phyloP scores from a whole-genome alignment of 2,113 vertebrate species.

The Melanotaenia duboulayi region DNA sequence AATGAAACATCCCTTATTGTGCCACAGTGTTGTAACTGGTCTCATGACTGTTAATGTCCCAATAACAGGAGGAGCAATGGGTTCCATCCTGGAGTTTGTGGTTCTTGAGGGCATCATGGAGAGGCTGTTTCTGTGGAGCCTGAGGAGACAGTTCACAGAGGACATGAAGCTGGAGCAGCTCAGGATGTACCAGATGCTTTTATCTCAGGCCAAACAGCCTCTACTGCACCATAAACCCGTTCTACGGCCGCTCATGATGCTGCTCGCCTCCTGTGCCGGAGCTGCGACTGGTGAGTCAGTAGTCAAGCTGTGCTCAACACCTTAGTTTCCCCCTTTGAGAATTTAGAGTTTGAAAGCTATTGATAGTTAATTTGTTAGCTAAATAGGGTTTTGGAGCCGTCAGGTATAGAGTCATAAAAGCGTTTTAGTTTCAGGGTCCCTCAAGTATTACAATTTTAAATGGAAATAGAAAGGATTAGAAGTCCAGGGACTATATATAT shows the following conservation, averaged over 20 bases:
- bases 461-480: no score
- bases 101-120: constrained; percentile 98
- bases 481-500: no score
- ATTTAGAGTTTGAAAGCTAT: no score
- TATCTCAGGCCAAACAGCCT: constrained; percentile 90
- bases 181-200: constrained; percentile 94
- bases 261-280: constrained; percentile 91
- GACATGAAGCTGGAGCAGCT: constrained; percentile 96
- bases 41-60: background rate
- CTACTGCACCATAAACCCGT: constrained; percentile 95
- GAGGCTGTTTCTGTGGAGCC: constrained; percentile 95
- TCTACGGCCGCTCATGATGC: constrained; percentile 95
- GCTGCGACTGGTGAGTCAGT: constrained; percentile 64
- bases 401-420: no score
- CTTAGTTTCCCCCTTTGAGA: no score
- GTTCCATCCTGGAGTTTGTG: constrained; percentile 95
- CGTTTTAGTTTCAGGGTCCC: no score
- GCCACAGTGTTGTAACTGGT: rapidly evolving
- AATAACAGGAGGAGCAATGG: constrained; percentile 87
- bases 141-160: constrained; percentile 92
- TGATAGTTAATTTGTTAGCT: no score
- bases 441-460: no score
- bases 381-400: no score
- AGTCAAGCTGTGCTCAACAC: background rate
- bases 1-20: rapidly evolving